Conservation (phyloP, 2,888 invertebrate genomes). For the Papilio elwesi region DNA sequence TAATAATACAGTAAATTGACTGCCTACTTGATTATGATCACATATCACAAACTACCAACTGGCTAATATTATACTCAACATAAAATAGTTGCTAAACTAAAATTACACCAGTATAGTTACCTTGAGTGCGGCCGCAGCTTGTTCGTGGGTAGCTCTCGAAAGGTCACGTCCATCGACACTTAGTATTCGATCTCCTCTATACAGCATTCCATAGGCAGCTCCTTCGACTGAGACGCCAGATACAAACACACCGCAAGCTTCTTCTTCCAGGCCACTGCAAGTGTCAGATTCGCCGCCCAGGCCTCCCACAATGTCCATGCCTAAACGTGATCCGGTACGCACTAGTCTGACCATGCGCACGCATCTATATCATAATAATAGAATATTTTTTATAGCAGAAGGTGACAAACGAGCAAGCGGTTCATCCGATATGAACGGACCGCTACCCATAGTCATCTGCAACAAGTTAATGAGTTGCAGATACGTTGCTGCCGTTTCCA, state of each 20-base stretch:
- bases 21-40: no score
- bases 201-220: conserved; percentile 79
- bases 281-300: conserved; percentile 73
- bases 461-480: no score
- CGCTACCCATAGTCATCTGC: no score
- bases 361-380: conserved; percentile 57
- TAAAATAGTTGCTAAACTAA: no score
- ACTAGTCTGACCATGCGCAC: conserved; percentile 79
- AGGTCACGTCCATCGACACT: conserved; percentile 90
- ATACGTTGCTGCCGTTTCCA: no score
- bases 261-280: conserved; percentile 62
- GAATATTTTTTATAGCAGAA: no score
- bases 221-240: conserved; percentile 76
- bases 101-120: no score
- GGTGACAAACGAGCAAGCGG: no score
- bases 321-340: conserved; percentile 77
- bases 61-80: no score
- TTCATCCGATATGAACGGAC: no score
- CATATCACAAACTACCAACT: no score
- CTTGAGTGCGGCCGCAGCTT: conserved; percentile 88
- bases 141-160: conserved; percentile 89
- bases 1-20: no score
- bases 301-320: conserved; percentile 82
- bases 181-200: conserved; percentile 89
- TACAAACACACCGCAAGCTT: conserved; percentile 78